phyloP scores from a whole-genome alignment of 2,113 vertebrate genomes.

The Pica pica region DNA sequence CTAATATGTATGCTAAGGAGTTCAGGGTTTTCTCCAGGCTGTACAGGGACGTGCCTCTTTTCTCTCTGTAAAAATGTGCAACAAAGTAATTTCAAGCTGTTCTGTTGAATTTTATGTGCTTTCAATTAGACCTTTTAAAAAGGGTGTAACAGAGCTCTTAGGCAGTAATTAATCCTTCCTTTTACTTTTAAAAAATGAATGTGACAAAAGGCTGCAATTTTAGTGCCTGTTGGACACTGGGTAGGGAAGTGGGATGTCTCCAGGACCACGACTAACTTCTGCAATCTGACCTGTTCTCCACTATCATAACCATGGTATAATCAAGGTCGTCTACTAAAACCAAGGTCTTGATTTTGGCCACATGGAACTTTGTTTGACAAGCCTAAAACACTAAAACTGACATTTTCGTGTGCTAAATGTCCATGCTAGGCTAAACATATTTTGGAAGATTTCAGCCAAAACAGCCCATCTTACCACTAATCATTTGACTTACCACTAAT shows the following conservation, averaged over 20 bases:
- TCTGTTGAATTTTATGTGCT: not conserved
- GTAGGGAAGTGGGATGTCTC: not conserved
- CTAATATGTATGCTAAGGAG: not conserved
- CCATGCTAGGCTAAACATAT: not conserved
- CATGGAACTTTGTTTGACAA: not conserved
- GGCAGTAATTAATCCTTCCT: not conserved
- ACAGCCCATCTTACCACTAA: not conserved
- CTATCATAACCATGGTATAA: not conserved
- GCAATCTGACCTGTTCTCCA: not conserved
- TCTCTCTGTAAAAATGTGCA: not conserved
- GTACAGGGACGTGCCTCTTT: not conserved
- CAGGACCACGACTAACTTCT: not conserved
- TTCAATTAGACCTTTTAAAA: not conserved
- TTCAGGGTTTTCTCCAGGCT: not conserved
- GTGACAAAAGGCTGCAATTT: not conserved
- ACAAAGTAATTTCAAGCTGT: not conserved
- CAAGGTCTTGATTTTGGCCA: not conserved
- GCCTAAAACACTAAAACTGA: not conserved
- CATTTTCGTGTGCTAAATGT: not conserved
- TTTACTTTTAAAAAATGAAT: not conserved
- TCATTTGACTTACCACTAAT: not conserved
- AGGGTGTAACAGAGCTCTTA: not conserved
- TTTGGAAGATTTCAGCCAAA: not conserved
- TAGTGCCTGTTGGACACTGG: not conserved
- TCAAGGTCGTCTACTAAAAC: not conserved